Percentiles rank a stretch among this genome's conserved stretches.
phyloP scores from a whole-genome alignment of 2,113 vertebrate species.

The Puntigrus tetrazona region DNA sequence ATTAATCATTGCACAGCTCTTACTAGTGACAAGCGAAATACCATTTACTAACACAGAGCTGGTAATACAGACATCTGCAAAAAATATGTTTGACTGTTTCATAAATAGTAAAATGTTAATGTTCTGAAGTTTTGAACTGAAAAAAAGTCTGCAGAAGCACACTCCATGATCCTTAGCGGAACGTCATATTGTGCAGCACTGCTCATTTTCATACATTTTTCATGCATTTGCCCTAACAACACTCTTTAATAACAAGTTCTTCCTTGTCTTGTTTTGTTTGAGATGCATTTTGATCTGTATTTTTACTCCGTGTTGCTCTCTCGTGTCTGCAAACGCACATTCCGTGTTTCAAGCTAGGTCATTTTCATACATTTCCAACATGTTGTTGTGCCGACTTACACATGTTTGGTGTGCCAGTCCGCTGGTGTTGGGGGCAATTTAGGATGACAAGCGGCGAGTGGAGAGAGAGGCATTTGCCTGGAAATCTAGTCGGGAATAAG shows the following conservation, averaged over 20 bases:
- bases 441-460: background rate
- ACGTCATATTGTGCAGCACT: background rate
- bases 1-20: background rate
- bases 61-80: background rate
- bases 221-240: conserved; percentile 1
- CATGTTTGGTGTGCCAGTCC: background rate
- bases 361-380: conserved; percentile 10
- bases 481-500: conserved; percentile 17
- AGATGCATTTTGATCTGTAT: background rate
- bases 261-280: conserved; percentile 4
- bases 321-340: background rate
- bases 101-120: background rate
- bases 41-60: background rate
- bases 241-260: background rate
- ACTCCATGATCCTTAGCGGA: conserved; percentile 1
- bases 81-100: background rate
- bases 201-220: conserved; percentile 48
- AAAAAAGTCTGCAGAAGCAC: background rate
- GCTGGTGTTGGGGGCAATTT: background rate
- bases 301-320: background rate
- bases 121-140: background rate
- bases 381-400: background rate
- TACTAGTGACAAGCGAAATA: background rate
- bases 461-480: background rate
- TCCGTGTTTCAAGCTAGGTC: background rate